phyloP scores from a whole-genome alignment of 2,888 invertebrate genomes.

The Lepidochrysops patricia region DNA sequence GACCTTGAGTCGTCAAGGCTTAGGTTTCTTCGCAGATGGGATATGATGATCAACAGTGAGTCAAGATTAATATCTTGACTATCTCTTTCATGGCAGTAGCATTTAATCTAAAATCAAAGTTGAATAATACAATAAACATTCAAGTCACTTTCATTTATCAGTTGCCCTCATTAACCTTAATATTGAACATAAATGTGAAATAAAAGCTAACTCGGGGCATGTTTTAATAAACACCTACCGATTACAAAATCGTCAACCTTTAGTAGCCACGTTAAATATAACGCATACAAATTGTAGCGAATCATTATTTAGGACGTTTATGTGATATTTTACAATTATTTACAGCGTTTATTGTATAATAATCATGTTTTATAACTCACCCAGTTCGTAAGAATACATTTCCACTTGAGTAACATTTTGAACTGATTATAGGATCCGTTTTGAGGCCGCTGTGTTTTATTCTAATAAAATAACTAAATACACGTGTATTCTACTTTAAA shows the following conservation, averaged over 20 bases:
- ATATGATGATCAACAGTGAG: constrained; percentile 48
- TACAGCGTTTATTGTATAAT: neutral
- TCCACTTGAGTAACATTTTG: constrained; percentile 62
- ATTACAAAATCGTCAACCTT: neutral
- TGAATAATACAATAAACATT: neutral
- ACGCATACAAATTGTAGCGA: neutral
- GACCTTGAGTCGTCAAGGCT: constrained; percentile 60
- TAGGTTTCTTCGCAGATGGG: constrained; percentile 52
- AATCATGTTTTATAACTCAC: constrained; percentile 35
- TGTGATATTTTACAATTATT: neutral
- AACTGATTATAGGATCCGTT: neutral
- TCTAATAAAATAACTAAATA: neutral
- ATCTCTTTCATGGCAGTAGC: constrained; percentile 47
- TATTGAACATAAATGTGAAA: neutral
- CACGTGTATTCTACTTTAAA: neutral
- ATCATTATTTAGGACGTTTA: neutral
- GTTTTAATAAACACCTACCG: constrained; percentile 2
- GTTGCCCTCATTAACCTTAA: neutral
- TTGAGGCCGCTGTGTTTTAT: neutral
- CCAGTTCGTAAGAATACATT: constrained; percentile 59
- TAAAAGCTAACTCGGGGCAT: neutral
- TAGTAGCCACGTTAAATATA: neutral
- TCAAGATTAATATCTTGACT: constrained; percentile 40
- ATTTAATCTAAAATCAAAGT: constrained; percentile 55
- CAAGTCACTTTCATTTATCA: neutral